Percentiles rank a stretch among this genome's conserved stretches.
phyloP scores from a whole-genome alignment of 2,888 invertebrate genomes.

The Tetrapedia diversipes region DNA sequence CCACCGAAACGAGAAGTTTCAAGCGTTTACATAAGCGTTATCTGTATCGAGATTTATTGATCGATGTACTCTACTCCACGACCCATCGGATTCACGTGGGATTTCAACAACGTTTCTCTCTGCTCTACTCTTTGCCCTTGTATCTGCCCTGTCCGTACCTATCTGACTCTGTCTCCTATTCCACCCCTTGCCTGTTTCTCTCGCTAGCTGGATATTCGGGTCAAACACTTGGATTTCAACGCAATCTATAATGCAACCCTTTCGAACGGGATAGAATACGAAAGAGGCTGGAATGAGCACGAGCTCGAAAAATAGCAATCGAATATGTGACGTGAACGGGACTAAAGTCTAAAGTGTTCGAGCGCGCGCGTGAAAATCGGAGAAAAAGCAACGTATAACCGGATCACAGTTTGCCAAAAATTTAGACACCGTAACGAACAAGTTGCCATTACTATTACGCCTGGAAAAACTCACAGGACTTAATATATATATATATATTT shows the following conservation, averaged over 20 bases:
- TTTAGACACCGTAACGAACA: background rate
- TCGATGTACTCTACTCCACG: slow-evolving; percentile 65
- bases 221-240: slow-evolving; percentile 73
- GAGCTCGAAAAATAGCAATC: slow-evolving; percentile 49
- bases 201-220: slow-evolving; percentile 46
- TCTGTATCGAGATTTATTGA: slow-evolving; percentile 65
- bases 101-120: slow-evolving; percentile 55
- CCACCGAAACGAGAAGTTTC: slow-evolving; percentile 7
- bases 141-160: slow-evolving; percentile 14
- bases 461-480: background rate
- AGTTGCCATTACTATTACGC: background rate
- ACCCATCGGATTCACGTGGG: slow-evolving; percentile 58
- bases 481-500: too few relatives aligned
- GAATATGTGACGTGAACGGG: slow-evolving; percentile 10
- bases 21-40: slow-evolving; percentile 65
- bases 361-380: background rate
- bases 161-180: slow-evolving; percentile 20
- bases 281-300: slow-evolving; percentile 53
- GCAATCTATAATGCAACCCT: slow-evolving; percentile 73
- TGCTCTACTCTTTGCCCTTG: background rate
- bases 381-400: background rate
- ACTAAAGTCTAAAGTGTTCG: background rate
- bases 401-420: background rate
- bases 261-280: slow-evolving; percentile 64
- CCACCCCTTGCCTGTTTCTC: slow-evolving; percentile 42